A percentile compares a stretch with the other conserved stretches of the same genome.
Conservation (phyloP, 2,888 invertebrate species). For the Tryphoninae sp. region DNA sequence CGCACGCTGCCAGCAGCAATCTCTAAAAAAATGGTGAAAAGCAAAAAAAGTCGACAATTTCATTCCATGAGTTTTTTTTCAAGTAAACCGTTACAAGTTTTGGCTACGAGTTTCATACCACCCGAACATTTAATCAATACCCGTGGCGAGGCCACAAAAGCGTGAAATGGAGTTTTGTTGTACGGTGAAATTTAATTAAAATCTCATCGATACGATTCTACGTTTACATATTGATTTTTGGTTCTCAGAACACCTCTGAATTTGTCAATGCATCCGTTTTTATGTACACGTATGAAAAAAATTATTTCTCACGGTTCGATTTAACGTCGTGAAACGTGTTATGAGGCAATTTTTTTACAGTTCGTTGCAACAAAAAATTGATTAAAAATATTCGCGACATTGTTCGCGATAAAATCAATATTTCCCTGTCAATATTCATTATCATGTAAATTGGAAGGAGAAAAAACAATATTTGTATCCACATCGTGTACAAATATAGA, state of each 20-base stretch:
- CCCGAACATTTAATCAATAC: conserved; percentile 15
- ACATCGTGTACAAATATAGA: conserved; percentile 32
- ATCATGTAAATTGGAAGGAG: conserved; percentile 45
- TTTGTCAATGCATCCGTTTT: not conserved
- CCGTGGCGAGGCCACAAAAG: not conserved
- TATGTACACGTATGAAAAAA: no score
- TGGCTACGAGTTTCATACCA: conserved; percentile 9
- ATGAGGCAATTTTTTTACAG: no score
- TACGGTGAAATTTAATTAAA: conserved; percentile 12
- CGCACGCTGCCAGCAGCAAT: conserved; percentile 17
- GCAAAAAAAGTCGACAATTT: not conserved
- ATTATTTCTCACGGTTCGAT: no score
- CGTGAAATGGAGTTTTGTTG: not conserved
- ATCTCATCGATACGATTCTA: not conserved
- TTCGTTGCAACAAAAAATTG: no score
- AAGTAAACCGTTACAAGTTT: conserved; percentile 23
- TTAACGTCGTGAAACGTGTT: no score
- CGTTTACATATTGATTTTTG: not conserved
- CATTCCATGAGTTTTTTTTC: not conserved
- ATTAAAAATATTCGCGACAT: no score
- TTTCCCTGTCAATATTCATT: conserved; percentile 36
- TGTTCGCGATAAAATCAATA: conserved; percentile 6
- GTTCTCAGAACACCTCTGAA: not conserved
- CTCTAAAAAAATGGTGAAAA: conserved; percentile 17
- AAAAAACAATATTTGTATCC: not conserved